Evolutionary conservation across 1,140 invertebrate genomes (phyloP).

Genomic region (Micrasema minimum): DNA sequence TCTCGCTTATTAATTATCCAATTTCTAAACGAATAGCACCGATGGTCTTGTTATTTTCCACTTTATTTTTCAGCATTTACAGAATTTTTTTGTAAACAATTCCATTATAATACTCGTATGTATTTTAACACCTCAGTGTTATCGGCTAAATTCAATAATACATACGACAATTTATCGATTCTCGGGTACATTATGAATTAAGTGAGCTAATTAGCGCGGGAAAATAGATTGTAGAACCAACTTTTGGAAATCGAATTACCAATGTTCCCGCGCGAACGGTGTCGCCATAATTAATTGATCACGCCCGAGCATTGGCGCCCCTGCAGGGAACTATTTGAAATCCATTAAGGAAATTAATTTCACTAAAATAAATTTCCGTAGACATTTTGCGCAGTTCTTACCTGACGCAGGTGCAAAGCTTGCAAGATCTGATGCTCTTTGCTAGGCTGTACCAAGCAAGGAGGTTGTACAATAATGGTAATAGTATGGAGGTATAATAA

Average conservation of each 20-base stretch:
- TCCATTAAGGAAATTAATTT: slow-evolving; percentile 50
- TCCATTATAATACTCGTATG: too few species aligned
- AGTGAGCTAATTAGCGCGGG: slow-evolving; percentile 14
- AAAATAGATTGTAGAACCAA: slow-evolving; percentile 31
- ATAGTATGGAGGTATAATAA: too few species aligned
- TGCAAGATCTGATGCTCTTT: too few species aligned
- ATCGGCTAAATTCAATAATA: too few species aligned
- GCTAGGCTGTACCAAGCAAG: too few species aligned
- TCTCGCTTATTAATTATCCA: too few species aligned
- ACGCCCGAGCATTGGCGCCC: slow-evolving; percentile 30
- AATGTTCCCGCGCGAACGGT: slow-evolving; percentile 22
- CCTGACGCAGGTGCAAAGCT: slow-evolving; percentile 36
- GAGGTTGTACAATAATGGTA: too few species aligned
- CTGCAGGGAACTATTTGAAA: slow-evolving; percentile 43
- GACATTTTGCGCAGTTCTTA: slow-evolving; percentile 35
- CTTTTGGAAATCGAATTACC: slow-evolving; percentile 36
- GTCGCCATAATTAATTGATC: slow-evolving; percentile 38
- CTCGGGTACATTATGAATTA: slow-evolving; percentile 18
- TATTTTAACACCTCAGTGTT: too few species aligned
- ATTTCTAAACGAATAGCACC: too few species aligned
- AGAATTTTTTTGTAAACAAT: too few species aligned
- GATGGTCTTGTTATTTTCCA: too few species aligned
- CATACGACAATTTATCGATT: slow-evolving; percentile 1
- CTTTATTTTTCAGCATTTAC: too few species aligned
- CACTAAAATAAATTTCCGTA: slow-evolving; percentile 40